These are phyloP conservation scores for Pollimyrus isidori DNA, from an alignment of 2,113 vertebrate genomes.

Conservation along the genomic window DNA sequence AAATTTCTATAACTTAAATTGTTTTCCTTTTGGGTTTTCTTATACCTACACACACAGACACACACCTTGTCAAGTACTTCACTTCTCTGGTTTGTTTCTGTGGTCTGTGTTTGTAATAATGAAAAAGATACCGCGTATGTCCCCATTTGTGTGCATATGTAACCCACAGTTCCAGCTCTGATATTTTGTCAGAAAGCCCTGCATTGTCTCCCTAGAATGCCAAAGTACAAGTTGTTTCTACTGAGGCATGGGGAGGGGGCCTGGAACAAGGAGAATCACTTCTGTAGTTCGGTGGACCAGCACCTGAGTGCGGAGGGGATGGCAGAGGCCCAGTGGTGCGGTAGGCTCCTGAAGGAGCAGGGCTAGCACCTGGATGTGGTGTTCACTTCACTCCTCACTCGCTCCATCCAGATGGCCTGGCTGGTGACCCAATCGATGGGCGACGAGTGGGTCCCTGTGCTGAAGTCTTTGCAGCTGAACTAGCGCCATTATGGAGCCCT, in stretches of 20 bases:
- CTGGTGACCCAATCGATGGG: constrained; percentile 80
- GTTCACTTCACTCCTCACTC: constrained; percentile 87
- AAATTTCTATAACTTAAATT: background rate
- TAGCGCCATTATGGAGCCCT: constrained; percentile 90
- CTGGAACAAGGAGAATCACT: constrained; percentile 96
- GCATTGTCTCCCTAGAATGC: constrained; percentile 58
- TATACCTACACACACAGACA: background rate
- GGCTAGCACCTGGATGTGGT: constrained; percentile 80
- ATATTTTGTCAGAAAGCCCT: background rate
- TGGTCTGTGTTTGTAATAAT: background rate
- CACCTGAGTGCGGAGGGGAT: constrained; percentile 79
- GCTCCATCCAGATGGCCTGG: constrained; percentile 93
- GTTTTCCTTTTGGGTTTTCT: background rate
- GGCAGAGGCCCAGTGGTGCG: constrained; percentile 81
- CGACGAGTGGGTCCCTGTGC: constrained; percentile 85
- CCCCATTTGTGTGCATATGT: background rate
- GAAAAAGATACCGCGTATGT: background rate
- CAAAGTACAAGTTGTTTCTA: constrained; percentile 81
- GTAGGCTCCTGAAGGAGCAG: constrained; percentile 72
- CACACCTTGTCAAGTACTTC: background rate
- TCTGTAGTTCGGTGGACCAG: constrained; percentile 99
- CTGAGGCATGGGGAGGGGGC: constrained; percentile 91
- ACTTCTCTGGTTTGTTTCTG: background rate
- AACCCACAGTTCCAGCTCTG: background rate
- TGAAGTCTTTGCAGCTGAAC: constrained; percentile 89